Evolutionary conservation across 2,797 vertebrate species (phyloP).

Genomic region (Cetoscarus ocellatus): DNA sequence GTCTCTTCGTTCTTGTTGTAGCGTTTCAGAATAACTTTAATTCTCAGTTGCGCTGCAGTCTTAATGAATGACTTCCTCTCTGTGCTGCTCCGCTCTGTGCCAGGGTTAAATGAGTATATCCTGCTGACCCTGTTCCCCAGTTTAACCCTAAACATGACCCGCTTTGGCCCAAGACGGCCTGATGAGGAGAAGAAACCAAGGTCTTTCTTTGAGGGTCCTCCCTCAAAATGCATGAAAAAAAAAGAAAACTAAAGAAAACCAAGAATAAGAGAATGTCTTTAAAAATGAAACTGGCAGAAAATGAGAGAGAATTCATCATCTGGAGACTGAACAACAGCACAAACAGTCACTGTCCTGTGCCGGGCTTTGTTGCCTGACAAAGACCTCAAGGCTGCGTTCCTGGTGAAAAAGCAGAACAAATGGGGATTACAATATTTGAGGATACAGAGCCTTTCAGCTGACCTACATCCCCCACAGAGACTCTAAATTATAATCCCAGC

Average conservation of each 20-base stretch:
- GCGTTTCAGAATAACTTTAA: no score
- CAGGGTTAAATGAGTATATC: constrained; percentile 72
- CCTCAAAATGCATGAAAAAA: no score
- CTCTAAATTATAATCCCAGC: constrained; percentile 73
- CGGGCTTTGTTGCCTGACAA: constrained; percentile 59
- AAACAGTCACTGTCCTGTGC: constrained; percentile 46
- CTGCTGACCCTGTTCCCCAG: constrained; percentile 59
- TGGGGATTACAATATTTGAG: constrained; percentile 80
- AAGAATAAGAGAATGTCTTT: background rate
- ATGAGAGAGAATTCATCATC: constrained; percentile 18
- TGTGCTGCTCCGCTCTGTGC: constrained; percentile 29
- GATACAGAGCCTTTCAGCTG: constrained; percentile 77
- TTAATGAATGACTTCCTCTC: constrained; percentile 77
- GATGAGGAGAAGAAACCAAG: background rate
- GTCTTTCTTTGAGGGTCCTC: background rate
- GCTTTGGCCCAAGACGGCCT: constrained; percentile 29
- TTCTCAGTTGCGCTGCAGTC: background rate
- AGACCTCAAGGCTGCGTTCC: constrained; percentile 64
- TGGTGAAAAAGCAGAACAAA: constrained; percentile 77
- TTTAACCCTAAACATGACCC: constrained; percentile 60
- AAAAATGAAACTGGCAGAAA: constrained; percentile 3
- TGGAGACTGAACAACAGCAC: constrained; percentile 35
- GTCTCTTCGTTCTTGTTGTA: no score
- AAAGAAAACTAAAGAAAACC: no score
- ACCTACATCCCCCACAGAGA: constrained; percentile 76